Evolutionary conservation across 2,113 vertebrate species (phyloP).

Genomic region (Nestor notabilis): DNA sequence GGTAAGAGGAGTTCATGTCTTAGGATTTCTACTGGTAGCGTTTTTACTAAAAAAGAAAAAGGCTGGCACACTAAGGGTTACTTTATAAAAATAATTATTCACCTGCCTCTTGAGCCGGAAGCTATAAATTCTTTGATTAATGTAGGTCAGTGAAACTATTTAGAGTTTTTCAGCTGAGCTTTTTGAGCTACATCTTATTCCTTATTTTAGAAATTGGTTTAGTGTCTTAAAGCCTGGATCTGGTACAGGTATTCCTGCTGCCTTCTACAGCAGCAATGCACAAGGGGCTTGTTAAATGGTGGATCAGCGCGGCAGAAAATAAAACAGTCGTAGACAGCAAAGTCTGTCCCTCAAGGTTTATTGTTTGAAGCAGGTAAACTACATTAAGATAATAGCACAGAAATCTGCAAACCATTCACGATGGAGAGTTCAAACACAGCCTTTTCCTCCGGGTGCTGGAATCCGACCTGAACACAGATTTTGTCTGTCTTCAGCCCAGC

Average conservation of each 20-base stretch:
- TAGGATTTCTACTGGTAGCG: not conserved
- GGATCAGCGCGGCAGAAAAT: not conserved
- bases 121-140: slow-evolving; percentile 21
- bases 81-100: slow-evolving; percentile 4
- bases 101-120: not conserved
- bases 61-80: not conserved
- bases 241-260: not conserved
- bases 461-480: not conserved
- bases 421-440: not conserved
- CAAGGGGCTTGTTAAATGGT: not conserved
- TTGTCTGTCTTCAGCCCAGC: not conserved
- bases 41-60: not conserved
- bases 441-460: not conserved
- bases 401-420: not conserved
- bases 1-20: not conserved
- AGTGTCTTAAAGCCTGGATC: not conserved
- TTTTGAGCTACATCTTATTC: not conserved
- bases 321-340: not conserved
- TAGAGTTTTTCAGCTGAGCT: not conserved
- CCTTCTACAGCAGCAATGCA: not conserved
- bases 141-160: slow-evolving; percentile 37
- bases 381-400: not conserved
- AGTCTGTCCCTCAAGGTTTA: not conserved
- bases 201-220: not conserved
- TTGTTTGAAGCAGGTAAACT: not conserved